Conservation (phyloP, 1,140 invertebrate genomes). For the Gryon sp. region DNA sequence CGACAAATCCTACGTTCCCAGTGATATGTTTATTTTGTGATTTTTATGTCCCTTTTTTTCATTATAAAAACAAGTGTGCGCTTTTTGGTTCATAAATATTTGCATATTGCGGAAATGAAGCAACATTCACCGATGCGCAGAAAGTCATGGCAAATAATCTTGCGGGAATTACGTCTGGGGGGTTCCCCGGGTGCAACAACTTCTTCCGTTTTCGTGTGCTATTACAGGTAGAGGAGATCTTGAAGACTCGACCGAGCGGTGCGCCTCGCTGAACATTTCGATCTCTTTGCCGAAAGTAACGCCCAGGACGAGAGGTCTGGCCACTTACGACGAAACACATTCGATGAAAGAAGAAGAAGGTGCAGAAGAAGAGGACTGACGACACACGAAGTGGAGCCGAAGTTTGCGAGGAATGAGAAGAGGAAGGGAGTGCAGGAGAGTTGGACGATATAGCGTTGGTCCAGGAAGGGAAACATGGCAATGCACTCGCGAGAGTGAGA, state of each 20-base stretch:
- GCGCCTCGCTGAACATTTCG: slow-evolving; percentile 37
- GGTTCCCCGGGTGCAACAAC: slow-evolving; percentile 22
- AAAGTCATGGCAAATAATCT: slow-evolving; percentile 32
- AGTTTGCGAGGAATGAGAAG: too few species aligned
- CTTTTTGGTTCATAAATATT: neutral
- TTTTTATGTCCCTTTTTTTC: too few species aligned
- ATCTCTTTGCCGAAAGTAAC: slow-evolving; percentile 43
- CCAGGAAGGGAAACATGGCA: slow-evolving; percentile 56
- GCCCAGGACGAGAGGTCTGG: slow-evolving; percentile 45
- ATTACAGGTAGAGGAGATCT: slow-evolving; percentile 14
- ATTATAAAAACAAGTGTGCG: neutral
- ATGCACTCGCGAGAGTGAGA: slow-evolving; percentile 48
- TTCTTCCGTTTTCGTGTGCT: slow-evolving; percentile 5
- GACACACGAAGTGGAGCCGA: slow-evolving; percentile 39
- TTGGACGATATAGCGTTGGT: too few species aligned
- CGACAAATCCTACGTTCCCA: neutral
- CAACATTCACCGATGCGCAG: neutral
- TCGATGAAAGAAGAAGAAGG: slow-evolving; percentile 56
- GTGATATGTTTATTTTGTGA: too few species aligned
- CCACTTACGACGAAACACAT: slow-evolving; percentile 65
- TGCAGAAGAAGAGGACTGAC: slow-evolving; percentile 43
- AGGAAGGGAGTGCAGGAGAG: slow-evolving; percentile 68
- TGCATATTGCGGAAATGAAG: slow-evolving; percentile 6
- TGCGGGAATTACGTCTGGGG: slow-evolving; percentile 20
- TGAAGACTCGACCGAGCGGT: slow-evolving; percentile 33